These are phyloP conservation scores for Antheraea assamensis DNA, from an alignment of 2,888 invertebrate genomes.

Conservation along the genomic window DNA sequence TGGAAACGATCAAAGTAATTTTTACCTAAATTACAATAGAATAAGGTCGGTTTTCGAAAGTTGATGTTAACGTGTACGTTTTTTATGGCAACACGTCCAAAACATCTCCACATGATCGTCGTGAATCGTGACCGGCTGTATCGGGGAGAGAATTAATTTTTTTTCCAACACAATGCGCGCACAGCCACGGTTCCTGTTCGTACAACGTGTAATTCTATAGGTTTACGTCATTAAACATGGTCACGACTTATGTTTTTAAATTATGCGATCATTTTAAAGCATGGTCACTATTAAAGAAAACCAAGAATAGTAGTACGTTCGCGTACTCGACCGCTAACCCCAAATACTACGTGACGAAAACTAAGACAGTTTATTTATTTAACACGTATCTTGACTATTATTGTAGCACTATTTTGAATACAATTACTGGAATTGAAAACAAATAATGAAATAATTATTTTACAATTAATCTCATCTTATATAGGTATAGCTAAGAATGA, in stretches of 20 bases:
- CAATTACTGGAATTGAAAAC: too few species aligned
- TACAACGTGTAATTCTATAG: not conserved
- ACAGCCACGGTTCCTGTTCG: conserved; percentile 14
- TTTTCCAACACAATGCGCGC: conserved; percentile 25
- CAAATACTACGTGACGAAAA: not conserved
- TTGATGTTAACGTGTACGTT: conserved; percentile 17
- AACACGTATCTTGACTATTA: too few species aligned
- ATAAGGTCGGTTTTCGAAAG: conserved; percentile 10
- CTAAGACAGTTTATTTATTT: not conserved
- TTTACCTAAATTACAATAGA: not conserved
- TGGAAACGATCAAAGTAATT: not conserved
- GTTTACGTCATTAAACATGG: not conserved
- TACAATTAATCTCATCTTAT: too few species aligned
- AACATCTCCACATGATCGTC: conserved; percentile 16
- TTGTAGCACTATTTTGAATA: too few species aligned
- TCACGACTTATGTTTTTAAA: conserved; percentile 2
- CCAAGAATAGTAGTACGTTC: not conserved
- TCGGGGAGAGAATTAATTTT: conserved; percentile 31
- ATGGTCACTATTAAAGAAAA: not conserved
- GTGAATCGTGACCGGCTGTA: conserved; percentile 34
- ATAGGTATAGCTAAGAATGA: too few species aligned
- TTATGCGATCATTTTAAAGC: not conserved
- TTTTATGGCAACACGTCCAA: conserved; percentile 29
- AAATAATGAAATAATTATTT: too few species aligned
- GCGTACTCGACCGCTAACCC: not conserved